phyloP scores from a whole-genome alignment of 1,140 invertebrate genomes.

The Arctopsyche grandis region DNA sequence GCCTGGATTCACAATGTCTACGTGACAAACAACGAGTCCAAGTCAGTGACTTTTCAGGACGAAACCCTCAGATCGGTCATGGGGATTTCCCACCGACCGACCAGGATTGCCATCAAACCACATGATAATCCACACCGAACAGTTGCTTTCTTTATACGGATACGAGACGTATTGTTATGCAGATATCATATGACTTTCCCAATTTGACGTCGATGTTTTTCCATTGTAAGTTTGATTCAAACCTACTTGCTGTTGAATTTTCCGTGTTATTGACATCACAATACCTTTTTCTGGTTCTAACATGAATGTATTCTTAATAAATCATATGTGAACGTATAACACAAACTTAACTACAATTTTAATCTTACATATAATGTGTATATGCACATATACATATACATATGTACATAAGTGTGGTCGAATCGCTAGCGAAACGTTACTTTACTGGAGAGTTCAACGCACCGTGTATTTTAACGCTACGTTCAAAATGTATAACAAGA shows the following conservation, averaged over 20 bases:
- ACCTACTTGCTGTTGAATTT: no score
- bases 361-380: neutral
- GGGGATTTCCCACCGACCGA: neutral
- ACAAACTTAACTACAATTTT: neutral
- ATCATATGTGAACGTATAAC: neutral
- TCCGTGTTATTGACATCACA: neutral
- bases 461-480: no score
- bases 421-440: no score
- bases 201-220: neutral
- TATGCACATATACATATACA: no score
- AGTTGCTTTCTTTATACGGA: neutral
- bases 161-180: neutral
- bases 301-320: neutral
- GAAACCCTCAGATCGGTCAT: neutral
- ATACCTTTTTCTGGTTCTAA: neutral
- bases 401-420: no score
- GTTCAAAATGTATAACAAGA: no score
- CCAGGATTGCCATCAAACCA: neutral
- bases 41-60: constrained; percentile 4
- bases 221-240: neutral
- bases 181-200: constrained; percentile 4
- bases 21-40: neutral
- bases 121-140: neutral
- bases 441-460: no score
- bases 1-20: neutral